These are phyloP conservation scores for Leptothorax acervorum DNA, from an alignment of 2,888 invertebrate species.

Conservation along the genomic window DNA sequence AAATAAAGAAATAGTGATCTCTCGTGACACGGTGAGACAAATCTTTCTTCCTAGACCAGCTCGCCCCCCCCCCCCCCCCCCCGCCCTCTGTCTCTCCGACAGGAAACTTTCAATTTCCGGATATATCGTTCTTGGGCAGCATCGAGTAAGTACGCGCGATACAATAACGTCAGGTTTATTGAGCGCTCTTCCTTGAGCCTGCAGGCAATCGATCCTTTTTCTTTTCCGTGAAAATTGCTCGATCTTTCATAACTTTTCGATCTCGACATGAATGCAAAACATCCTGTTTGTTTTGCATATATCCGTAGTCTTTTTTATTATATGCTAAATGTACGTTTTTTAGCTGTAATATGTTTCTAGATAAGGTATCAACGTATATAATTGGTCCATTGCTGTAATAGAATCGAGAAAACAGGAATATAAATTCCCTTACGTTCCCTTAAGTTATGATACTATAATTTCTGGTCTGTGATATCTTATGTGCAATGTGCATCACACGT, in stretches of 20 bases:
- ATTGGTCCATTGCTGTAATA: background rate
- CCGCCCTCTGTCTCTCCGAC: slow-evolving; percentile 7
- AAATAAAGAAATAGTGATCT: slow-evolving; percentile 68
- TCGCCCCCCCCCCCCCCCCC: slow-evolving; percentile 31
- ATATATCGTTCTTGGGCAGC: slow-evolving; percentile 57
- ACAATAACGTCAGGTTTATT: slow-evolving; percentile 60
- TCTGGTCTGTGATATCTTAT: background rate
- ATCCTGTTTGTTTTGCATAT: slow-evolving; percentile 1
- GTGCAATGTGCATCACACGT: background rate
- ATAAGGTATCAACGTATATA: background rate
- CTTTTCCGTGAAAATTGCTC: slow-evolving; percentile 18
- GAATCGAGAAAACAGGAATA: background rate
- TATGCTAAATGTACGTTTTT: background rate
- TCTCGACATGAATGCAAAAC: background rate
- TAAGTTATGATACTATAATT: background rate
- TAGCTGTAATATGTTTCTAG: background rate
- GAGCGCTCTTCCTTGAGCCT: slow-evolving; percentile 46
- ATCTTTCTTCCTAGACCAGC: slow-evolving; percentile 58
- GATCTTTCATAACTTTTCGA: slow-evolving; percentile 30
- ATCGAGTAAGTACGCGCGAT: slow-evolving; percentile 46
- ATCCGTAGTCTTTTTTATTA: background rate
- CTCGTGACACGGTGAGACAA: slow-evolving; percentile 67
- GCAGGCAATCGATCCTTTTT: slow-evolving; percentile 22
- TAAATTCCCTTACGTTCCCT: background rate
- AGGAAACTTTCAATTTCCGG: slow-evolving; percentile 78